phyloP scores from a whole-genome alignment of 2,888 invertebrate species.

The Periphyllus acericola region DNA sequence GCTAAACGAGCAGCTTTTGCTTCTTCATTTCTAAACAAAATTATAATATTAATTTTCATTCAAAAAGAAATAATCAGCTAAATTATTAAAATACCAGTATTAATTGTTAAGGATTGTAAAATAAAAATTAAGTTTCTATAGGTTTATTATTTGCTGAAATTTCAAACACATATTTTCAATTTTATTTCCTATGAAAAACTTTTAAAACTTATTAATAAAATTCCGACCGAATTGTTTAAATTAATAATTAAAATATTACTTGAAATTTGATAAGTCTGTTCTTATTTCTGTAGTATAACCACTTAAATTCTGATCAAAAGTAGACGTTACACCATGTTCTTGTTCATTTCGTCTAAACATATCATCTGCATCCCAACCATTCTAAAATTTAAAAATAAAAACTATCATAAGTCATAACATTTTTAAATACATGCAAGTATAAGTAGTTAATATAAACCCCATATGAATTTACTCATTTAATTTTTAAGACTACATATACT shows the following conservation, averaged over 20 bases:
- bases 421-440: neutral
- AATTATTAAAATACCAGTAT: too few relatives aligned
- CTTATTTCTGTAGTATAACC: conserved; percentile 90
- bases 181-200: neutral
- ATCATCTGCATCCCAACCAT: conserved; percentile 96
- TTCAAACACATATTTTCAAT: neutral
- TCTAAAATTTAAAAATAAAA: conserved; percentile 68
- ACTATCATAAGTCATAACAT: neutral
- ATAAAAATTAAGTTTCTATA: neutral
- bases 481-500: neutral
- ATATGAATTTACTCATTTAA: neutral
- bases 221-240: neutral
- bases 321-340: conserved; percentile 91
- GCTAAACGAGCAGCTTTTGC: conserved; percentile 91
- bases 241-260: conserved; percentile 67
- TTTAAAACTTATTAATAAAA: neutral
- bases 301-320: conserved; percentile 89
- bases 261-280: conserved; percentile 87
- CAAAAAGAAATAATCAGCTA: too few relatives aligned
- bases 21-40: conserved; percentile 68
- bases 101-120: neutral
- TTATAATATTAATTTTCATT: neutral
- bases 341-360: conserved; percentile 96
- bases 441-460: neutral
- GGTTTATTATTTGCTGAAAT: neutral